Percentiles rank a stretch among this genome's conserved stretches.
Conservation (phyloP, 2,113 vertebrate species). For the Etheostoma spectabile region DNA sequence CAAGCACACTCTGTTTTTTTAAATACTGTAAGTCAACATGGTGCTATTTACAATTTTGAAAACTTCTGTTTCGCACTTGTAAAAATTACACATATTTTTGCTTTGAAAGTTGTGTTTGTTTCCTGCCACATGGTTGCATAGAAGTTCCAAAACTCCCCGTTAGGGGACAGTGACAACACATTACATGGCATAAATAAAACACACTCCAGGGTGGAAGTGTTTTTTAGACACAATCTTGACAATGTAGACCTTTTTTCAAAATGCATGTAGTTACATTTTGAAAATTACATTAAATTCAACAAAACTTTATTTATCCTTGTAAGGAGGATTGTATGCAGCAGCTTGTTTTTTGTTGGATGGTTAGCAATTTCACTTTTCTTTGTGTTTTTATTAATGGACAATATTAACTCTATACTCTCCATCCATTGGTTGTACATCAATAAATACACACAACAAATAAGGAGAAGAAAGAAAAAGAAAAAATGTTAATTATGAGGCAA, state of each 20-base stretch:
- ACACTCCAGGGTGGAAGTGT: conserved; percentile 15
- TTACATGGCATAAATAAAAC: conserved; percentile 57
- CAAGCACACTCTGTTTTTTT: conserved; percentile 65
- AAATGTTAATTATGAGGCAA: background rate
- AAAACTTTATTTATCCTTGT: conserved; percentile 2
- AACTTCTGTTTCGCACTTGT: conserved; percentile 63
- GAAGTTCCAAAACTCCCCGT: conserved; percentile 60
- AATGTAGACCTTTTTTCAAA: background rate
- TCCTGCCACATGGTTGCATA: conserved; percentile 36
- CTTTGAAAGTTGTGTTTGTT: conserved; percentile 57
- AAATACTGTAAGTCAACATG: conserved; percentile 77
- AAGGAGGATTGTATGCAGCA: background rate
- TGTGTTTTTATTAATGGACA: background rate
- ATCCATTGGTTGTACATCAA: background rate
- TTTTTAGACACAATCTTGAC: background rate
- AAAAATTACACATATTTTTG: conserved; percentile 62
- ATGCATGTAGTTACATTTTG: no score
- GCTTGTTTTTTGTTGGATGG: background rate
- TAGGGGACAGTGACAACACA: conserved; percentile 64
- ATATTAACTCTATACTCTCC: background rate
- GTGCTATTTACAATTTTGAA: conserved; percentile 81
- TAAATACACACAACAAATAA: background rate
- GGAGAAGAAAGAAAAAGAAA: background rate
- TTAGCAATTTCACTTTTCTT: background rate
- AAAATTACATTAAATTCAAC: background rate